These are phyloP conservation scores for Odontocerum albicorne DNA, from an alignment of 2,888 invertebrate species.

Conservation along the genomic window DNA sequence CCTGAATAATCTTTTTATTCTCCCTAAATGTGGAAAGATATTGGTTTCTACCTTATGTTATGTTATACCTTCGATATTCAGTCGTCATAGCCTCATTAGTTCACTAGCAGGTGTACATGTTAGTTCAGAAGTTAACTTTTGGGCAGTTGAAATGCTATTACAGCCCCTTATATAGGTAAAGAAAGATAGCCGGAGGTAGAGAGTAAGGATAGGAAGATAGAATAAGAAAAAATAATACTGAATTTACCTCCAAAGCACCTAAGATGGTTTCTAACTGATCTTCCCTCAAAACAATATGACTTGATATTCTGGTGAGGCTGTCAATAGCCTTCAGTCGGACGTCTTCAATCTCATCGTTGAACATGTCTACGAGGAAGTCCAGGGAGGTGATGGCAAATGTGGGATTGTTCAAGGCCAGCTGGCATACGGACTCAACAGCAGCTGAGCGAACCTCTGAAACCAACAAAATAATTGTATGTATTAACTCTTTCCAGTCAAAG, in stretches of 20 bases:
- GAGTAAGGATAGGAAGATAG: too few species aligned
- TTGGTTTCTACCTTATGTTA: too few species aligned
- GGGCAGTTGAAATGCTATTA: neutral
- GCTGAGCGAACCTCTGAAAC: conserved; percentile 87
- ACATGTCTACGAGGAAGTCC: conserved; percentile 99
- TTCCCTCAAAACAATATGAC: conserved; percentile 85
- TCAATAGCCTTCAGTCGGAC: conserved; percentile 94
- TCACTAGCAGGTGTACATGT: too few species aligned
- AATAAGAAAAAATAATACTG: neutral
- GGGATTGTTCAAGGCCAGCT: conserved; percentile 79
- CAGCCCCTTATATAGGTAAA: conserved; percentile 4
- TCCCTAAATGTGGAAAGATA: too few species aligned
- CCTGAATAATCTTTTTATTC: too few species aligned
- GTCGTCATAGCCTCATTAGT: too few species aligned
- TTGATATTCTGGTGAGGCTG: conserved; percentile 85
- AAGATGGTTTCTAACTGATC: conserved; percentile 96
- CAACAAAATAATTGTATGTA: too few species aligned
- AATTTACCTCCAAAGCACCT: conserved; percentile 80
- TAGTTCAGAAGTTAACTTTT: too few species aligned
- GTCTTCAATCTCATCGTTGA: conserved; percentile 98
- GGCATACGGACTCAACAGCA: conserved; percentile 90
- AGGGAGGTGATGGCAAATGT: conserved; percentile 86
- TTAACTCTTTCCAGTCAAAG: too few species aligned
- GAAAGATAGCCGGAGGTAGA: too few species aligned
- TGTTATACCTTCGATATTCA: too few species aligned